Evolutionary conservation across 2,113 vertebrate genomes (phyloP), one percentile per base, ranked within the genome.

Genomic region (Climacteris rufus): DNA sequence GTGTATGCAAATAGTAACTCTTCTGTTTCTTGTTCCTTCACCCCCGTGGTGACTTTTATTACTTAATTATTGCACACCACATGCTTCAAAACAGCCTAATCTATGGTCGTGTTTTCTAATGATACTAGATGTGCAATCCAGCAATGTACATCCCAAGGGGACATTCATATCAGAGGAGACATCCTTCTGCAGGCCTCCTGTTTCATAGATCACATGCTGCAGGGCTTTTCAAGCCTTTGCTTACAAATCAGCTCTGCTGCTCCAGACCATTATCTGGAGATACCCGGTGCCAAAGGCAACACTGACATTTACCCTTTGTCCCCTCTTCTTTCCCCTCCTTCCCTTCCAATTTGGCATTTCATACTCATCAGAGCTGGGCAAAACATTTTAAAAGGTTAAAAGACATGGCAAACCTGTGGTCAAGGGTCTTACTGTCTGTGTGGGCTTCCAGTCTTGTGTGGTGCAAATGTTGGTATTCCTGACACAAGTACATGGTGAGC

Each of bases 11-110:
- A 98, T 97, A 97, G 88, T 22, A 95, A 93, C 89, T 97, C 95
- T 97, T 92, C 94, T 96, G 94, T 93, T 95, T 79, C 96, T 76
- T 80, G 42, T 93, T 96, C 83, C 68, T 89, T 96, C 97, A 98
- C 98, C 97, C 99, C 99, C 87, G 97, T 95, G 91, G 98, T 96
- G 98, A 98, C 98, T 99, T 99, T 99, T 99, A 99, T 99, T 99
- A 98, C 99, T 99, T 99, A 98, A 99, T 99, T 99, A 99, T 98
- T 98, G 98, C 97, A 95, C 98, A 88, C 99, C 98, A 98, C 99
- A 98, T 98, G 99, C 98, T 96, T 96, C 98, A 91, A 96, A 96
- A 96, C 97, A 96, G 98, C 97, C 98, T 98, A 97, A 98, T 98
- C 97, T 98, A 97, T 95, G 94, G 96, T 94, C 6, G 33, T 89